Evolutionary conservation across 2,797 vertebrate species (phyloP).

Genomic region (Cuculus canorus): DNA sequence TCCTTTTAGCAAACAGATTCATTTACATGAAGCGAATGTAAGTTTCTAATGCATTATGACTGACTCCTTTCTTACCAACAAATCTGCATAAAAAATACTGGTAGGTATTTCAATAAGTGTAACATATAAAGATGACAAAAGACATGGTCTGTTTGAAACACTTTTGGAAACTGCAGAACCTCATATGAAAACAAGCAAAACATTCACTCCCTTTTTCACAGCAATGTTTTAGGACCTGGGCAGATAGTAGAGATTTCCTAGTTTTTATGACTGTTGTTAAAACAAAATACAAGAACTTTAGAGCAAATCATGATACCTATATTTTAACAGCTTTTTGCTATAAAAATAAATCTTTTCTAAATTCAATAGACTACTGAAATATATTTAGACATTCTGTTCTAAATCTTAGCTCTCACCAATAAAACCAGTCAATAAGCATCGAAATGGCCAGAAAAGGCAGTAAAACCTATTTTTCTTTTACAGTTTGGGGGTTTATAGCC

Average conservation of each 20-base stretch:
- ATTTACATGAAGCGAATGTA: not conserved
- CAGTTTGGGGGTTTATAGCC: not conserved
- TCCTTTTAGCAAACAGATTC: not conserved
- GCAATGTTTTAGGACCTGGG: not conserved
- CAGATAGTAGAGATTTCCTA: not conserved
- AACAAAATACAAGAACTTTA: not conserved
- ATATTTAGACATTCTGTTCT: not conserved
- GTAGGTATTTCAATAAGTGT: not conserved
- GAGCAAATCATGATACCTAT: not conserved
- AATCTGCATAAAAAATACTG: not conserved
- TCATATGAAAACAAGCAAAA: not conserved
- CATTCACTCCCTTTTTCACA: not conserved
- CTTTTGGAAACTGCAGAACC: not conserved
- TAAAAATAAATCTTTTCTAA: not conserved
- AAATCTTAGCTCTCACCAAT: not conserved
- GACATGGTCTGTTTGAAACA: not conserved
- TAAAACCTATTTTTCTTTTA: not conserved
- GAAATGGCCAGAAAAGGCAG: not conserved
- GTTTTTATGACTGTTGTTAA: not conserved
- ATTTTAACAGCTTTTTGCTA: not conserved
- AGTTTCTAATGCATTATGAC: not conserved
- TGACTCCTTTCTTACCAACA: not conserved
- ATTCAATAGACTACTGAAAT: conserved; percentile 1
- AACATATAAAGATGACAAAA: not conserved
- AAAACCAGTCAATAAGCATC: not conserved